Conservation (phyloP, 1,140 invertebrate genomes). For the Medauroidea extradentata region DNA sequence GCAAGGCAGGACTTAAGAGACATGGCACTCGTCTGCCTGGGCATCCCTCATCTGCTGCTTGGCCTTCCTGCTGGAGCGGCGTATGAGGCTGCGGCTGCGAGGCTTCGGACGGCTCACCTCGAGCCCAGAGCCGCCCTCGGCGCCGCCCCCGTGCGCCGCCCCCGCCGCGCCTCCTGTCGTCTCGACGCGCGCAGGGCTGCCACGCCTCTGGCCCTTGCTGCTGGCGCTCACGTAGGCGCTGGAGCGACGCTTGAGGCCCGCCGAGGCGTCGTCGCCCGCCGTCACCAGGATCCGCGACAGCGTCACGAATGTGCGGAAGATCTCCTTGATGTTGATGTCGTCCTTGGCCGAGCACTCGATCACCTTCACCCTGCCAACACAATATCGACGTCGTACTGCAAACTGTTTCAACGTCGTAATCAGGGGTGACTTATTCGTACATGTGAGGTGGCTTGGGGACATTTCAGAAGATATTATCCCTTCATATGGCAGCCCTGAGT, state of each 20-base stretch:
- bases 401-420: too few relatives aligned
- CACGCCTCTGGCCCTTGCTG: conserved; percentile 42
- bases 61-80: conserved; percentile 70
- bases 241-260: conserved; percentile 61
- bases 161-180: conserved; percentile 38
- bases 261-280: conserved; percentile 49
- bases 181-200: conserved; percentile 37
- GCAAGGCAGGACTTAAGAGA: too few relatives aligned
- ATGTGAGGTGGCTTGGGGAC: too few relatives aligned
- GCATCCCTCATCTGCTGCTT: conserved; percentile 72
- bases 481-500: too few relatives aligned
- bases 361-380: conserved; percentile 57
- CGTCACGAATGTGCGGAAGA: conserved; percentile 66
- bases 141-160: conserved; percentile 30
- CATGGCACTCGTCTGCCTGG: conserved; percentile 63
- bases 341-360: conserved; percentile 80
- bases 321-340: conserved; percentile 69
- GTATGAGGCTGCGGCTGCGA: conserved; percentile 68
- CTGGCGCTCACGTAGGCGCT: conserved; percentile 64
- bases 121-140: conserved; percentile 16
- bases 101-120: conserved; percentile 51
- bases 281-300: conserved; percentile 58
- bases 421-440: too few relatives aligned
- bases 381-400: too few relatives aligned
- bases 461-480: too few relatives aligned